Percentiles rank a stretch among this genome's conserved stretches.
Conservation (phyloP, 1,140 invertebrate genomes). For the Zeugodacus cucurbitae region DNA sequence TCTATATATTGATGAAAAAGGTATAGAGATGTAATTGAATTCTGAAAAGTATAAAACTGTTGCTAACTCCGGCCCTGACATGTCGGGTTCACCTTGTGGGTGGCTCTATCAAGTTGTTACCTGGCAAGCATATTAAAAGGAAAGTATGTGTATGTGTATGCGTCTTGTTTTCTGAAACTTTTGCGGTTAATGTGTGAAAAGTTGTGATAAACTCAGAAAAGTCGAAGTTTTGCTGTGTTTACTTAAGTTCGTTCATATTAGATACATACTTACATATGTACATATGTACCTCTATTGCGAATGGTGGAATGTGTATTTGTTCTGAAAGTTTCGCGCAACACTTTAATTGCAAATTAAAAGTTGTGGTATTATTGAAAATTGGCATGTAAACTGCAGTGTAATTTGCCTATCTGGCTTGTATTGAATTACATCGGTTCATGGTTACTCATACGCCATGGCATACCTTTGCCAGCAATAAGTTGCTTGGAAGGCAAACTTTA, state of each 20-base stretch:
- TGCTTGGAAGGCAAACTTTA: background rate
- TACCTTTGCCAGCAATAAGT: background rate
- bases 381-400: background rate
- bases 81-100: background rate
- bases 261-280: background rate
- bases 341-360: conserved; percentile 34
- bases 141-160: background rate
- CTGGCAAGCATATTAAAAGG: background rate
- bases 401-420: background rate
- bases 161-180: background rate
- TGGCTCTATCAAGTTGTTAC: background rate
- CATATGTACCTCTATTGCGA: background rate
- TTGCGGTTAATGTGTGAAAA: conserved; percentile 34
- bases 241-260: background rate
- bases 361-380: conserved; percentile 35
- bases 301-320: background rate
- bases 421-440: background rate
- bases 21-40: background rate
- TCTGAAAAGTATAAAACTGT: background rate
- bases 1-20: background rate
- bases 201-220: background rate
- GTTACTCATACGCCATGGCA: conserved; percentile 19
- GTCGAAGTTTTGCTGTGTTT: background rate
- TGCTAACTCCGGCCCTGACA: background rate
- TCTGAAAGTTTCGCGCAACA: background rate